Base-by-base conservation (phyloP, 2,113 vertebrate species). In the Cryptotis parvus region DNA sequence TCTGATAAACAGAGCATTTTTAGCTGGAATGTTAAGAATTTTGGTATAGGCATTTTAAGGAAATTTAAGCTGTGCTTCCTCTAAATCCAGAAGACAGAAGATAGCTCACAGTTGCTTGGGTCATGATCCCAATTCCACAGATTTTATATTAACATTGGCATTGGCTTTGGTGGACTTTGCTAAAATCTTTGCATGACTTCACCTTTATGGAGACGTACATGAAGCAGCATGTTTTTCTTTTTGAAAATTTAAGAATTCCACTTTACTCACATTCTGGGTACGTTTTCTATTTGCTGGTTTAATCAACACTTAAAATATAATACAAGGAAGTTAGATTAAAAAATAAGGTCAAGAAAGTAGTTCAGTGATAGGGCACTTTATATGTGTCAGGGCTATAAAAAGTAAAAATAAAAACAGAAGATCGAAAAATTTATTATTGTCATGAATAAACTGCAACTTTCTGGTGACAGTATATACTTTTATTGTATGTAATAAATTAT, bases 1-100 rank as follows among this genome's bases (percentile, higher is more conserved):
- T 37, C 66, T 93, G 90, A 92, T 89, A 74, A 96, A 58, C 6
- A 89, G 87, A 65, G 43, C 76, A 73, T 72, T 96, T 92, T 89
- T 94, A 85, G 68, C 70, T 94, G 97, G 96, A 97, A 97, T 97
- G 95, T 95, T 76, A 97, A 95, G 96, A 97, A 97, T 97, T 96
- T 95, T 77, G 77, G 49, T 93, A 49, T 94, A 49, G 84, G 69
- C 77, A 95, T 97, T 87, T 81, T 92, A 96, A 95, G 94, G 95
- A 96, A 97, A 97, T 88, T 29, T 66, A 93, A 96, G 84, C 85
- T 95, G 84, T 31, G 58, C 31, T 45, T n/a, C 33, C 7, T 58
- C 20, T 68, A 55, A 87, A 68, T 78, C 33, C 58, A 61, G 31
- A 75, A 88, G 77, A 87, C 39, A 80, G 77, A 66, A 90, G 83